These are phyloP conservation scores for Lithophane leautieri DNA, from an alignment of 2,888 invertebrate species.

Conservation along the genomic window DNA sequence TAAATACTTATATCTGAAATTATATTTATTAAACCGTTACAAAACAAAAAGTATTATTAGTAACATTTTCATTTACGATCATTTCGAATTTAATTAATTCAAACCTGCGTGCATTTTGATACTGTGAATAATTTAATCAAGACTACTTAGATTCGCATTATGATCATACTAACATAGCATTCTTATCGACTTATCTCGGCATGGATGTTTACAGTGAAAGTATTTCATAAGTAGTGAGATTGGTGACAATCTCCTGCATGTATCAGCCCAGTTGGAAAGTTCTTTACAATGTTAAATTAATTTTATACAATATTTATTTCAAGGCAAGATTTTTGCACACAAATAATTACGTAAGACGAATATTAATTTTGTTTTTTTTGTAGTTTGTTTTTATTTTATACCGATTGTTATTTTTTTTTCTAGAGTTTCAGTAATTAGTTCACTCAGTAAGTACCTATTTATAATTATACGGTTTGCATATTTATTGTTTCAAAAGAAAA, in stretches of 20 bases:
- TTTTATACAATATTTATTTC: slow-evolving; percentile 19
- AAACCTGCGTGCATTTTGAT: slow-evolving; percentile 9
- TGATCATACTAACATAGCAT: slow-evolving; percentile 17
- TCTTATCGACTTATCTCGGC: background rate
- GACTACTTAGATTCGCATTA: slow-evolving; percentile 10
- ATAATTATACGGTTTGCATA: background rate
- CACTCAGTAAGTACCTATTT: background rate
- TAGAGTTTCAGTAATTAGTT: background rate
- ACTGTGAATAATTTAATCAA: background rate
- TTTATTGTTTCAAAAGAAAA: background rate
- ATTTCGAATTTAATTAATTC: background rate
- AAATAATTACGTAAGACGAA: background rate
- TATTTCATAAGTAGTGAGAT: slow-evolving; percentile 45
- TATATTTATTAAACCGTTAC: background rate
- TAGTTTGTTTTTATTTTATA: background rate
- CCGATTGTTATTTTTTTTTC: background rate
- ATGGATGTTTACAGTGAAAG: slow-evolving; percentile 60
- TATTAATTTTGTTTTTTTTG: slow-evolving; percentile 15
- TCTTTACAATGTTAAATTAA: slow-evolving; percentile 26
- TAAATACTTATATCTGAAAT: background rate
- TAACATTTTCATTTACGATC: background rate
- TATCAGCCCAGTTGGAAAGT: slow-evolving; percentile 41
- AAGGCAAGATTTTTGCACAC: slow-evolving; percentile 14
- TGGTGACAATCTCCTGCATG: slow-evolving; percentile 35
- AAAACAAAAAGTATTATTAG: background rate